Conservation (phyloP, 1,140 invertebrate species). For the Coelopa frigida region DNA sequence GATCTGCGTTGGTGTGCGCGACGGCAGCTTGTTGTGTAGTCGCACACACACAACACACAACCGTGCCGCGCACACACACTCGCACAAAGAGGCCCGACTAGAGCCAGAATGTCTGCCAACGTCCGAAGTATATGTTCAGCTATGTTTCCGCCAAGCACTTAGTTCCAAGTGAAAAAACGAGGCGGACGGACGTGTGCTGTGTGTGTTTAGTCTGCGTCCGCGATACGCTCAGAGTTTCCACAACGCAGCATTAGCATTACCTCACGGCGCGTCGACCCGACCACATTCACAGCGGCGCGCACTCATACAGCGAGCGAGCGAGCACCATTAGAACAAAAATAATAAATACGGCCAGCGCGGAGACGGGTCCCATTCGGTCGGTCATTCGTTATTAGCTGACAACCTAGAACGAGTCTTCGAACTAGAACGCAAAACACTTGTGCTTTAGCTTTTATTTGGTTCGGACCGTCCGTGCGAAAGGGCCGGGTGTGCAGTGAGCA, state of each 20-base stretch:
- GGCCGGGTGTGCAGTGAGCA: too few relatives aligned
- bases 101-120: slow-evolving; percentile 41
- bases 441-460: slow-evolving; percentile 35
- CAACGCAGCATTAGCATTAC: too few relatives aligned
- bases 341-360: background rate
- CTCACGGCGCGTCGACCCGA: slow-evolving; percentile 4
- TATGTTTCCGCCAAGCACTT: slow-evolving; percentile 8
- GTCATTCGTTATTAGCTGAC: slow-evolving; percentile 3
- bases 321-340: background rate
- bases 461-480: slow-evolving; percentile 5
- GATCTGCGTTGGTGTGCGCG: slow-evolving; percentile 19
- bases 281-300: background rate
- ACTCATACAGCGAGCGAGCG: slow-evolving; percentile 3
- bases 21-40: slow-evolving; percentile 1
- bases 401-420: slow-evolving; percentile 39
- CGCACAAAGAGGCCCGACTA: slow-evolving; percentile 2
- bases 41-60: slow-evolving; percentile 7
- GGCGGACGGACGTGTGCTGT: slow-evolving; percentile 14
- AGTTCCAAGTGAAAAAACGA: slow-evolving; percentile 15
- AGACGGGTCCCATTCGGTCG: background rate
- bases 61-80: background rate
- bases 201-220: too few relatives aligned
- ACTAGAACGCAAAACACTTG: slow-evolving; percentile 43
- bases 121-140: slow-evolving; percentile 10
- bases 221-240: too few relatives aligned